Conservation (phyloP, 2,113 vertebrate species). For the Semicossyphus pulcher region DNA sequence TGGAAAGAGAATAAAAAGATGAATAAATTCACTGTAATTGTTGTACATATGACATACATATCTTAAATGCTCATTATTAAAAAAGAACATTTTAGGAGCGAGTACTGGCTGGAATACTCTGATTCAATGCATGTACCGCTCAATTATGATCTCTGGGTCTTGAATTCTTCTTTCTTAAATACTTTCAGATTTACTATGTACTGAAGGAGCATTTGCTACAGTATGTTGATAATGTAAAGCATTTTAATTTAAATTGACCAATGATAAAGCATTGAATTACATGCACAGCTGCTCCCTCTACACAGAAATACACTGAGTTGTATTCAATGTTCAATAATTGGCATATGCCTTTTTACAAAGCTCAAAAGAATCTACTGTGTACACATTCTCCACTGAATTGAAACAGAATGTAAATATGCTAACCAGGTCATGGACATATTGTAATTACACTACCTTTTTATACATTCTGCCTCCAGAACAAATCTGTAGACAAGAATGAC, state of each 20-base stretch:
- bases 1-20: too few species aligned
- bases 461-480: neutral
- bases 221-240: neutral
- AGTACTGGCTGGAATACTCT: too few species aligned
- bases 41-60: too few species aligned
- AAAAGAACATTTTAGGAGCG: too few species aligned
- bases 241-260: constrained; percentile 12
- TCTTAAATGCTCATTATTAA: too few species aligned
- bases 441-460: neutral
- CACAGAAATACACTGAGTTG: neutral
- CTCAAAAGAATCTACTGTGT: neutral
- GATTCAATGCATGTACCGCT: too few species aligned
- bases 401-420: neutral
- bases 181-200: neutral
- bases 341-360: neutral
- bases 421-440: neutral
- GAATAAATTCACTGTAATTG: too few species aligned
- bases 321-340: neutral
- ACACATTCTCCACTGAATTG: neutral
- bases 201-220: neutral
- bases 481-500: neutral
- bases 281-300: constrained; percentile 17
- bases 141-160: neutral
- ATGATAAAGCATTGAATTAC: constrained; percentile 10
- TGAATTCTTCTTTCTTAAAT: neutral